Base-by-base conservation (phyloP, 2,797 vertebrate species). In the Onychomys arenicola region DNA sequence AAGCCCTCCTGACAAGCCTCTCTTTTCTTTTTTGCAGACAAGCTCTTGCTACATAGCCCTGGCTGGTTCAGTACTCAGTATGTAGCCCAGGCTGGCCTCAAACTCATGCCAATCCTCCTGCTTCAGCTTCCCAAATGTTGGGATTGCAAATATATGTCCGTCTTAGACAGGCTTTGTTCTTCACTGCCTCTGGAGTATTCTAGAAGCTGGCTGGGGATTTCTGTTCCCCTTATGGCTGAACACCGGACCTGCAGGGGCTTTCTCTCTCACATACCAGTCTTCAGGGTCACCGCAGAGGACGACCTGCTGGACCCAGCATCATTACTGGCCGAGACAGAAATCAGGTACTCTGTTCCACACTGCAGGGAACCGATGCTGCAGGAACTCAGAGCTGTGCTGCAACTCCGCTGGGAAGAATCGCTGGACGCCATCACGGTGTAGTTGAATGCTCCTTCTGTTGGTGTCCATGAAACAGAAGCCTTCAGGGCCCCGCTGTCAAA, bases 291-390 rank as follows among this genome's bases (percentile, higher is more conserved):
- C 2, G 98, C 95, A 8, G 94, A 93, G 23, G 99, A 98, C 2
- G 99, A 98, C 29, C 84, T 63, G 96, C 99, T 99, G 89, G 98
- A 98, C n/a, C 99, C 99, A 0, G 99, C 99, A 2, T 99, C 97
- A n/a, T 99, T 99, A 3, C 96, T 94, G 34, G 99, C 99, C 0
- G 95, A 98, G 83, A 99, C 98, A 59, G 98, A 98, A 95, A 99
- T 90, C 2, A 81, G 87, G 97, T 99, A 99, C 1, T 98, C 98
- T 59, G 98, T 97, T 61, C 99, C 98, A 46, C 99, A 99, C 55
- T 81, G 97, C 61, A 99, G 98, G 0, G 98, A 98, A 3, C 96
- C 92, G 94, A 99, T 95, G 25, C 14, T 83, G 82, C 99, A 99
- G 96, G 98, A 98, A 89, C 91, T 98, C 84, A 96, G 98, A 1